Conservation (phyloP, 2,113 vertebrate species). For the Marcusenius ussheri region DNA sequence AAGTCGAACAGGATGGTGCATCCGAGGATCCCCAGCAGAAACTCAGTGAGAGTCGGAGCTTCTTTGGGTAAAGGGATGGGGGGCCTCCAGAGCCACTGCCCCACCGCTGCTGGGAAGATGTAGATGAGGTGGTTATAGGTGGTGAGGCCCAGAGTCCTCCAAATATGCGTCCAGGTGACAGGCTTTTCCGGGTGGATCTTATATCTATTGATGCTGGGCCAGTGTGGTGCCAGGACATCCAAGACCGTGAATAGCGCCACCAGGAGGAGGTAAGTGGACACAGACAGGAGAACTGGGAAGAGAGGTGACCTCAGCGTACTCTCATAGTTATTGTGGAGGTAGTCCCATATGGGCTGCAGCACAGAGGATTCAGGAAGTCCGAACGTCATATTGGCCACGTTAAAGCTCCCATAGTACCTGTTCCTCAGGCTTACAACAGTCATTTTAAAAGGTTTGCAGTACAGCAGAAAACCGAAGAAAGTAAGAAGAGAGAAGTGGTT, state of each 20-base stretch:
- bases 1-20: slow-evolving; percentile 70
- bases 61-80: slow-evolving; percentile 53
- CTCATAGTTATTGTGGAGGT: slow-evolving; percentile 59
- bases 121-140: slow-evolving; percentile 66
- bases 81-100: slow-evolving; percentile 69
- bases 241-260: slow-evolving; percentile 57
- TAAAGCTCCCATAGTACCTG: slow-evolving; percentile 43
- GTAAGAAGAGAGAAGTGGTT: slow-evolving; percentile 10
- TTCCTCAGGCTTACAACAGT: slow-evolving; percentile 22
- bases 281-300: slow-evolving; percentile 62
- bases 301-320: slow-evolving; percentile 59
- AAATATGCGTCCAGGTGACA: slow-evolving; percentile 55
- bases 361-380: slow-evolving; percentile 40
- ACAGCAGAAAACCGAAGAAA: not conserved
- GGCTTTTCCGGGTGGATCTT: slow-evolving; percentile 57
- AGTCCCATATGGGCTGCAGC: slow-evolving; percentile 66
- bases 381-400: slow-evolving; percentile 46
- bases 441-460: slow-evolving; percentile 18
- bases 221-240: slow-evolving; percentile 61
- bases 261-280: slow-evolving; percentile 60
- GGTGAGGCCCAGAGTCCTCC: slow-evolving; percentile 56
- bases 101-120: slow-evolving; percentile 62
- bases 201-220: slow-evolving; percentile 59
- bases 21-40: slow-evolving; percentile 60
- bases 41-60: slow-evolving; percentile 57